Conservation (phyloP, 2,113 vertebrate species). For the Campylomormyrus tamandua region DNA sequence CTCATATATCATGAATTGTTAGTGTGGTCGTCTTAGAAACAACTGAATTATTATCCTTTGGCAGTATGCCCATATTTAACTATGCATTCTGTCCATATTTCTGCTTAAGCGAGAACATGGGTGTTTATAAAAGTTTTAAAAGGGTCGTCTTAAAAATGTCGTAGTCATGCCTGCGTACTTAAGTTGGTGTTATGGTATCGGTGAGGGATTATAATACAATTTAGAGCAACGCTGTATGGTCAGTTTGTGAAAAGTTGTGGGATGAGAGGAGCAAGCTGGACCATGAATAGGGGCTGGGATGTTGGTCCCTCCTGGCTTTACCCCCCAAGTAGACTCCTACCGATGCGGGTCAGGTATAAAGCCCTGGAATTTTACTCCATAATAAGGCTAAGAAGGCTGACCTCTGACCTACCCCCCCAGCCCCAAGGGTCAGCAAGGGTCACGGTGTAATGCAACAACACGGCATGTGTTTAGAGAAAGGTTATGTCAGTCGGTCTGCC, state of each 20-base stretch:
- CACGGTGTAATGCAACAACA: slow-evolving; percentile 20
- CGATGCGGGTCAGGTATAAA: slow-evolving; percentile 41
- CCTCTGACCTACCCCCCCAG: slow-evolving; percentile 28
- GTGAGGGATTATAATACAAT: neutral
- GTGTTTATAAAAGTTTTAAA: neutral
- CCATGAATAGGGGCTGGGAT: slow-evolving; percentile 3
- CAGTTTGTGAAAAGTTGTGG: neutral
- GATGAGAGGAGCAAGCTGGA: neutral
- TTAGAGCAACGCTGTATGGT: neutral
- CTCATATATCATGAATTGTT: neutral
- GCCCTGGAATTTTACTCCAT: slow-evolving; percentile 33
- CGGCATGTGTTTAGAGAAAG: neutral
- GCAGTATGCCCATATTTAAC: neutral
- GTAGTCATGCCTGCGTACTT: neutral
- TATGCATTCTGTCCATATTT: neutral
- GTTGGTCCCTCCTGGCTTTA: slow-evolving; percentile 6
- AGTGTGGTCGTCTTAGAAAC: neutral
- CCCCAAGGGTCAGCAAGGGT: slow-evolving; percentile 30
- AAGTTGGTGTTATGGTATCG: neutral
- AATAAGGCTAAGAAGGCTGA: slow-evolving; percentile 33
- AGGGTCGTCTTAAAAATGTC: neutral
- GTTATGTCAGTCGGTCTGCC: neutral
- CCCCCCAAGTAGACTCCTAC: slow-evolving; percentile 48
- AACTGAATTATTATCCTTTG: neutral
- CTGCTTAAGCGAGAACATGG: neutral